These are phyloP conservation scores for Actinia equina DNA, from an alignment of 64 coral and sea anemone genomes.

Conservation along the genomic window DNA sequence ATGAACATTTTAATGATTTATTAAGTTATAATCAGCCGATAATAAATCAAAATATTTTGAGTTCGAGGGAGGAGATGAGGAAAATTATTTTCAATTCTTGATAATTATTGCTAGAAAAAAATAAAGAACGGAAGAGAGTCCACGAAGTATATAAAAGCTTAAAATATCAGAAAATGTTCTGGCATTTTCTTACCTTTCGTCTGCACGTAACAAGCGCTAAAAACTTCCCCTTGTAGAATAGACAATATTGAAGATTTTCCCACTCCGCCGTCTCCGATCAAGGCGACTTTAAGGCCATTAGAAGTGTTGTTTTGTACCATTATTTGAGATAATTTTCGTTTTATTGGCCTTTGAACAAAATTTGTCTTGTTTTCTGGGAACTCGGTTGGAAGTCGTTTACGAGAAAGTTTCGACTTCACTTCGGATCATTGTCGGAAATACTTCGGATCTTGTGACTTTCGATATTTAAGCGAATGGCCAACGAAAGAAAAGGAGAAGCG, in stretches of 20 bases:
- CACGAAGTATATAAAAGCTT: too few species aligned
- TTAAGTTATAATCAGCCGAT: too few species aligned
- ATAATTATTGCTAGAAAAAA: too few species aligned
- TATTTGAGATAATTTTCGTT: background rate
- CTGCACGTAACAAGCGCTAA: background rate
- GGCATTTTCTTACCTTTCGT: slow-evolving; percentile 15
- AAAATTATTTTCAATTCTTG: too few species aligned
- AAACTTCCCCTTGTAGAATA: background rate
- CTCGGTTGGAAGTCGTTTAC: background rate
- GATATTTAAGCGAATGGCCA: background rate
- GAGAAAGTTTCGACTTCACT: background rate
- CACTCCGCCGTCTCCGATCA: slow-evolving; percentile 17
- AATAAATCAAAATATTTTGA: too few species aligned
- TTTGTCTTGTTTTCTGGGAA: background rate
- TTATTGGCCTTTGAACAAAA: background rate
- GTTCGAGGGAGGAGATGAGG: too few species aligned
- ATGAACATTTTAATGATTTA: too few species aligned
- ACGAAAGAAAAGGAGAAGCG: background rate
- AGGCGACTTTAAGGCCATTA: slow-evolving; percentile 5
- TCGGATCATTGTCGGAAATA: slow-evolving; percentile 1
- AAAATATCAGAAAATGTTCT: background rate
- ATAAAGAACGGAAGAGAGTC: too few species aligned
- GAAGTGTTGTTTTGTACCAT: background rate
- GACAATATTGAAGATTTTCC: slow-evolving; percentile 22
- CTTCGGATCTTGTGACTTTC: background rate